Evolutionary conservation across 2,888 invertebrate genomes (phyloP).

Genomic region (Nomada fabriciana): DNA sequence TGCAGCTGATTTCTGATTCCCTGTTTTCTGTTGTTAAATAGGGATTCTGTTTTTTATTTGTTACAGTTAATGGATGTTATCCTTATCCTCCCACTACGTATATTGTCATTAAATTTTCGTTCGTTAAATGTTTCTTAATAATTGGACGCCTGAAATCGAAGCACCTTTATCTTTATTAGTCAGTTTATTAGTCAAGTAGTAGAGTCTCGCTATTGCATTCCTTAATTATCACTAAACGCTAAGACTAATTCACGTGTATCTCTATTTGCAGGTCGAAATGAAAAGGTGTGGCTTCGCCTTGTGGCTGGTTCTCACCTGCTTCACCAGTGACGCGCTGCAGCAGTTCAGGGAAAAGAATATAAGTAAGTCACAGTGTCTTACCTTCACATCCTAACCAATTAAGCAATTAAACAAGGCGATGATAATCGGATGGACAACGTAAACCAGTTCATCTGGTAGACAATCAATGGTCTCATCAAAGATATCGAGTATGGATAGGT

Average conservation of each 20-base stretch:
- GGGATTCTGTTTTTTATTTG: too few species aligned
- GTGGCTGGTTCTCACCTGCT: conserved; percentile 69
- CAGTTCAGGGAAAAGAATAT: conserved; percentile 78
- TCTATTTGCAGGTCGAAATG: conserved; percentile 70
- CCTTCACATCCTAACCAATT: not conserved
- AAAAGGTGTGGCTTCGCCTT: conserved; percentile 63
- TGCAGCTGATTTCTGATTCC: not conserved
- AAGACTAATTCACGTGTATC: conserved; percentile 2
- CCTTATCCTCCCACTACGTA: too few species aligned
- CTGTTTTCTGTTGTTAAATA: too few species aligned
- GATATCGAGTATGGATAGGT: not conserved
- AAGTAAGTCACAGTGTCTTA: conserved; percentile 69
- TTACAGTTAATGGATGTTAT: too few species aligned
- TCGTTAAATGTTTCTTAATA: too few species aligned
- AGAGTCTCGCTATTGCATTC: too few species aligned
- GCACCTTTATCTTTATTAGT: too few species aligned
- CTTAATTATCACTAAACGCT: too few species aligned
- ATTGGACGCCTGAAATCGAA: too few species aligned
- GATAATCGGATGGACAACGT: not conserved
- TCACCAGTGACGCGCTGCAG: conserved; percentile 66
- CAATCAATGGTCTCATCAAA: not conserved
- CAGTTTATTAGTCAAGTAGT: too few species aligned
- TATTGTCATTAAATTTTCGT: too few species aligned
- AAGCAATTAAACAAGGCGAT: not conserved
- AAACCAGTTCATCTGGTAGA: not conserved